Evolutionary conservation across 2,113 vertebrate genomes (phyloP), one percentile per base, ranked within the genome.

Genomic region (Willisornis vidua): DNA sequence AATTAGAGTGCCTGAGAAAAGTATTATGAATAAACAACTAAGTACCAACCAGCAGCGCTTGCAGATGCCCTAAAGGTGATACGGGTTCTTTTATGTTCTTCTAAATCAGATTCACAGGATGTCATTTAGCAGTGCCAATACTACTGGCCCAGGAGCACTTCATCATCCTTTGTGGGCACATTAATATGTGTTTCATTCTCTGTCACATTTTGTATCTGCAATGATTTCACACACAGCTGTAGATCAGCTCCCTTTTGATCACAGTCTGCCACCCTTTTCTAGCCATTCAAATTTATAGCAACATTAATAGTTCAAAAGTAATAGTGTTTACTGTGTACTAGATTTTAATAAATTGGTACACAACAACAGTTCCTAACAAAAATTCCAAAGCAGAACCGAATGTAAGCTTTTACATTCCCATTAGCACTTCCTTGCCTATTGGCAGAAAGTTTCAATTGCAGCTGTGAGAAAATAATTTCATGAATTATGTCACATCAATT

Each of bases 381-480:
- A 79, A 65, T 46, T 79, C 45, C 55, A 93, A 89, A 94, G 91
- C 91, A 83, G 80, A 91, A 59, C 91, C 63, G 91, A 96, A 93
- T 73, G 46, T 81, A 66, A 89, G 90, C 71, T 95, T 95, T 85
- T 89, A 88, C 85, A 93, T 54, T 51, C 67, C 1, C 23, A 92
- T 94, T 73, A 94, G 79, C 70, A 77, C 78, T 80, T 81, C 93
- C 66, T 88, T 87, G 76, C 72, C 90, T 93, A 59, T 65, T 95
- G 92, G 95, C 93, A 97, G 83, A 96, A 96, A 97, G 91, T 97
- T 97, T 97, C 93, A 89, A 91, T 87, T 82, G 90, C 91, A 95
- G 86, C 79, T 76, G 70, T 74, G 91, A 96, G 89, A 96, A 97
- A 97, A 54, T 85, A 75, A 91, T 88, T 96, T 94, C 66, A 15